Conservation (phyloP, 2,888 invertebrate species). For the Caradrina kadenii region DNA sequence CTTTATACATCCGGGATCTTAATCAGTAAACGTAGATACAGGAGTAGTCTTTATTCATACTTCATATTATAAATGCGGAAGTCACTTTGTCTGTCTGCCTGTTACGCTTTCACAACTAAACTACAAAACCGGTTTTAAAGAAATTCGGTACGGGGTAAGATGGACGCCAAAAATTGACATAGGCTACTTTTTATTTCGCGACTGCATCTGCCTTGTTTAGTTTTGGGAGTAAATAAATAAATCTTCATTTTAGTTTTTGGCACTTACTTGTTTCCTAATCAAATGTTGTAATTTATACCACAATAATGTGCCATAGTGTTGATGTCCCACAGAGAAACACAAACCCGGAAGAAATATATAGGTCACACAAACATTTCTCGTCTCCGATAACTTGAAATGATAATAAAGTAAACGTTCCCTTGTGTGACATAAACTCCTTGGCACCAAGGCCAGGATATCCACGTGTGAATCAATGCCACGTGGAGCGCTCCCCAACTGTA, state of each 20-base stretch:
- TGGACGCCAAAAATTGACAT: no score
- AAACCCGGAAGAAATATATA: constrained; percentile 8
- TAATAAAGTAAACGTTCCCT: neutral
- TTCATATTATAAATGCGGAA: no score
- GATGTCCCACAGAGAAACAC: neutral
- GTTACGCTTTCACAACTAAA: no score
- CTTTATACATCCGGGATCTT: neutral
- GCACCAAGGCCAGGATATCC: constrained; percentile 32
- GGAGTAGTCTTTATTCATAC: no score
- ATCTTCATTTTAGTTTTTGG: neutral
- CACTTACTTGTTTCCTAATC: neutral
- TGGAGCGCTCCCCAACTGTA: constrained; percentile 14
- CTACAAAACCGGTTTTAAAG: no score
- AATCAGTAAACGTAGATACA: neutral
- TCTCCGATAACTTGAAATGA: constrained; percentile 15
- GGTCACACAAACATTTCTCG: constrained; percentile 6
- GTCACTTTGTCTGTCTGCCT: no score
- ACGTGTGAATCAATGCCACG: constrained; percentile 43
- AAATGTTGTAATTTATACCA: neutral
- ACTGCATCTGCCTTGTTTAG: no score
- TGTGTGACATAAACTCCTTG: neutral
- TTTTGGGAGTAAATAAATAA: neutral
- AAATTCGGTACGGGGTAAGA: no score
- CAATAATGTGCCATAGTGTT: neutral
- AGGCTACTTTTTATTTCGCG: no score